These are phyloP conservation scores for Petromus typicus DNA, from an alignment of 2,113 vertebrate genomes.

Conservation along the genomic window DNA sequence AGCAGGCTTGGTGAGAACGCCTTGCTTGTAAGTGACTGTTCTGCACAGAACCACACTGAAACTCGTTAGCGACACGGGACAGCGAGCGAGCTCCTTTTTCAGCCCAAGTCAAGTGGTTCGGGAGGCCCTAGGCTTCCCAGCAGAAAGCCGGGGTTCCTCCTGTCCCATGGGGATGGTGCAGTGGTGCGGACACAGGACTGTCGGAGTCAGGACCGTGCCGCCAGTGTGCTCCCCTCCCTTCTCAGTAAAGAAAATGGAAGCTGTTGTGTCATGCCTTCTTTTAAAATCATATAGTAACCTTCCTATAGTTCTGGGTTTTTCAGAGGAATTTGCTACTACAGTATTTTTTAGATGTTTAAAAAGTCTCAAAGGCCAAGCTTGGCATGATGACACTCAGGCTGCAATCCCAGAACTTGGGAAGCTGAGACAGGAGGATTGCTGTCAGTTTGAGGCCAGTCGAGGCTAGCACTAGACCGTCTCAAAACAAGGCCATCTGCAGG, in stretches of 20 bases:
- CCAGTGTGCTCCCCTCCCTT: neutral
- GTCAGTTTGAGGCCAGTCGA: neutral
- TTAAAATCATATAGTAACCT: conserved; percentile 33
- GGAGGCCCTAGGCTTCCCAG: neutral
- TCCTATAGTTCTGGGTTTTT: conserved; percentile 21
- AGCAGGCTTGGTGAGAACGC: conserved; percentile 56
- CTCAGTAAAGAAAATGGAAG: conserved; percentile 57
- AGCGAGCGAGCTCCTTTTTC: neutral
- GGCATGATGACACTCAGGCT: neutral
- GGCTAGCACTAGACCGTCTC: neutral
- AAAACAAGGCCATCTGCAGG: neutral
- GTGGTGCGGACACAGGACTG: neutral
- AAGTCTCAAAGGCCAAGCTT: neutral
- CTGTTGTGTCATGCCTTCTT: conserved; percentile 31
- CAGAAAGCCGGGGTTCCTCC: neutral
- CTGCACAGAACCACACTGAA: neutral
- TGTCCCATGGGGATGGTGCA: neutral
- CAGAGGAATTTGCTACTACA: conserved; percentile 34
- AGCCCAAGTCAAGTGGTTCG: neutral
- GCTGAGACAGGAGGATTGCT: neutral
- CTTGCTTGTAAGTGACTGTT: conserved; percentile 42
- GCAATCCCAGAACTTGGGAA: neutral
- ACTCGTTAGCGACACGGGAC: neutral
- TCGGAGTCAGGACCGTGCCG: neutral
- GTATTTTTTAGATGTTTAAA: conserved; percentile 61